Evolutionary conservation across 1,140 invertebrate species (phyloP).

Genomic region (Eurytemora carolleeae): DNA sequence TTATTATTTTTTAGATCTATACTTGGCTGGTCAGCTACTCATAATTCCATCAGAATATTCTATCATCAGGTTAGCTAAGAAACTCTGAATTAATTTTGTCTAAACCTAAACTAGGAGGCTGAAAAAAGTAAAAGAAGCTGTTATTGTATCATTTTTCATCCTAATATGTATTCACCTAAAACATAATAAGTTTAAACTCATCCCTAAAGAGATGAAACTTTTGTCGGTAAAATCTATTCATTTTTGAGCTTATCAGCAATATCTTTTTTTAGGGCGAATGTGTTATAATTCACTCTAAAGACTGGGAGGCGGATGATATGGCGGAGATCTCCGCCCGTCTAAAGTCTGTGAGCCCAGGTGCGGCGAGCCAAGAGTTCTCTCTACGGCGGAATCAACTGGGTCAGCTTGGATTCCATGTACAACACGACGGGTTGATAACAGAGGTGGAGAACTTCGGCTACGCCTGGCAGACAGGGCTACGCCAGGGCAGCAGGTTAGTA

Average conservation of each 20-base stretch:
- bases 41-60: slow-evolving; percentile 18
- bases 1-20: neutral
- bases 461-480: slow-evolving; percentile 68
- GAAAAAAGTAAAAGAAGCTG: no score
- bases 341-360: slow-evolving; percentile 46
- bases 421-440: slow-evolving; percentile 82
- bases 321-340: slow-evolving; percentile 52
- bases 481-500: slow-evolving; percentile 68
- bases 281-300: slow-evolving; percentile 20
- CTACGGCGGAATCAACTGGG: slow-evolving; percentile 54
- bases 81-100: no score
- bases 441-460: slow-evolving; percentile 70
- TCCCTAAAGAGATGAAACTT: no score
- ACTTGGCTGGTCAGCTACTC: slow-evolving; percentile 19
- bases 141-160: no score
- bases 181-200: no score
- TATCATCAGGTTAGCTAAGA: slow-evolving; percentile 10
- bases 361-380: slow-evolving; percentile 48
- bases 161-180: no score
- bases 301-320: slow-evolving; percentile 46
- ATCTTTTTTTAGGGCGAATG: slow-evolving; percentile 2
- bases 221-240: no score
- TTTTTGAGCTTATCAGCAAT: no score
- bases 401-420: slow-evolving; percentile 84
- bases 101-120: no score